Conservation (phyloP, 2,797 vertebrate species). For the Argentina silus region DNA sequence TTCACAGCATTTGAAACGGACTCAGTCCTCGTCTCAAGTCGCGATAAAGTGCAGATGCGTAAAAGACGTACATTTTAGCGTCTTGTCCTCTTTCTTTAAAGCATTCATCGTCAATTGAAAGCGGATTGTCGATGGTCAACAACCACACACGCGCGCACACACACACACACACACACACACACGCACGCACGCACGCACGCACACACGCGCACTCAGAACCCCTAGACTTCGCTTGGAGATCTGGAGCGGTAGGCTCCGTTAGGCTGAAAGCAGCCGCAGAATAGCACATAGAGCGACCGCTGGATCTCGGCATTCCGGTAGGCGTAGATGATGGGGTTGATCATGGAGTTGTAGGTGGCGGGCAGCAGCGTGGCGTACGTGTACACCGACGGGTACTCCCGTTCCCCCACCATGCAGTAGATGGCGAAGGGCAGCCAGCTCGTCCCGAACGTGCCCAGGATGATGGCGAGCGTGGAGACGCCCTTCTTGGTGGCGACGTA, state of each 20-base stretch:
- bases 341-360: slow-evolving; percentile 99
- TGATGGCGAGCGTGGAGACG: slow-evolving; percentile 94
- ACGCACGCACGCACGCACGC: slow-evolving; percentile 1
- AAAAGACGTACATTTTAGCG: slow-evolving; percentile 49
- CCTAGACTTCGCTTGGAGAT: slow-evolving; percentile 94
- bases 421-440: slow-evolving; percentile 98
- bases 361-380: slow-evolving; percentile 95
- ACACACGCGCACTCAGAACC: slow-evolving; percentile 18
- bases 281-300: slow-evolving; percentile 90
- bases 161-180: slow-evolving; percentile 14
- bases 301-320: slow-evolving; percentile 97
- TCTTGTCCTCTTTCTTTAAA: slow-evolving; percentile 51
- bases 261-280: slow-evolving; percentile 93
- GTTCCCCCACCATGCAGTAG: slow-evolving; percentile 92
- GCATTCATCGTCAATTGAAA: slow-evolving; percentile 76
- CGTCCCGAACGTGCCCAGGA: slow-evolving; percentile 94
- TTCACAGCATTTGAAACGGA: slow-evolving; percentile 72
- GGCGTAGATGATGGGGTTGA: slow-evolving; percentile 99
- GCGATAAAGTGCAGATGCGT: slow-evolving; percentile 89
- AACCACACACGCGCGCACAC: slow-evolving; percentile 21
- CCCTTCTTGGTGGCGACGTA: slow-evolving; percentile 95
- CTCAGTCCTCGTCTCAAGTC: slow-evolving; percentile 70
- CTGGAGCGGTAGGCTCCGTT: slow-evolving; percentile 89
- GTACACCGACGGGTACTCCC: slow-evolving; percentile 89
- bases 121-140: slow-evolving; percentile 75